These are phyloP conservation scores for Ephydatia muelleri DNA, from an alignment of 37 sponge, comb jelly and placozoan species.

Conservation along the genomic window DNA sequence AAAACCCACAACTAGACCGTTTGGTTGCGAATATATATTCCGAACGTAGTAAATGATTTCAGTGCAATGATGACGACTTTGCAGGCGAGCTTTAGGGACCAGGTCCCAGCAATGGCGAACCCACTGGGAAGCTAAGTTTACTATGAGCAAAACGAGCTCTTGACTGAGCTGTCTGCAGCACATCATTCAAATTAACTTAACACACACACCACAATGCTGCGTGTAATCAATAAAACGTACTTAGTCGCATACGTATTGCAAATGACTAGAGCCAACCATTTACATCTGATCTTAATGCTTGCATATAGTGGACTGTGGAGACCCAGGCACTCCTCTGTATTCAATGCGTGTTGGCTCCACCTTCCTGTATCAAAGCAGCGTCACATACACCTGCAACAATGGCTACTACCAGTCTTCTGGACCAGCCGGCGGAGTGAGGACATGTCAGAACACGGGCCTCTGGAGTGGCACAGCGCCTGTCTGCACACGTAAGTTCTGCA, in stretches of 20 bases:
- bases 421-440: slow-evolving; percentile 44
- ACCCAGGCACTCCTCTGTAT: slow-evolving; percentile 70
- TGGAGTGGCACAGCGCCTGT: slow-evolving; percentile 73
- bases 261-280: too few relatives aligned
- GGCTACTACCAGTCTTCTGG: slow-evolving; percentile 80
- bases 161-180: slow-evolving; percentile 11
- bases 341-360: slow-evolving; percentile 24
- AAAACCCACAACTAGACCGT: not conserved
- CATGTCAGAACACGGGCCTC: slow-evolving; percentile 64
- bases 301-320: slow-evolving; percentile 75
- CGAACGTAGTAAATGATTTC: not conserved
- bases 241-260: too few relatives aligned
- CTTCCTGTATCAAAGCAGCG: slow-evolving; percentile 55
- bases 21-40: not conserved
- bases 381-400: slow-evolving; percentile 65
- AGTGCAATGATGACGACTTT: not conserved
- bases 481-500: slow-evolving; percentile 54
- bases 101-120: not conserved
- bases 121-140: not conserved
- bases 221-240: too few relatives aligned
- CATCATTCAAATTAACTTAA: not conserved
- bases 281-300: too few relatives aligned
- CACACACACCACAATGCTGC: too few relatives aligned
- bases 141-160: not conserved
- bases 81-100: not conserved